These are phyloP conservation scores for Harpagoxenus sublaevis DNA, from an alignment of 2,888 invertebrate genomes.

Conservation along the genomic window DNA sequence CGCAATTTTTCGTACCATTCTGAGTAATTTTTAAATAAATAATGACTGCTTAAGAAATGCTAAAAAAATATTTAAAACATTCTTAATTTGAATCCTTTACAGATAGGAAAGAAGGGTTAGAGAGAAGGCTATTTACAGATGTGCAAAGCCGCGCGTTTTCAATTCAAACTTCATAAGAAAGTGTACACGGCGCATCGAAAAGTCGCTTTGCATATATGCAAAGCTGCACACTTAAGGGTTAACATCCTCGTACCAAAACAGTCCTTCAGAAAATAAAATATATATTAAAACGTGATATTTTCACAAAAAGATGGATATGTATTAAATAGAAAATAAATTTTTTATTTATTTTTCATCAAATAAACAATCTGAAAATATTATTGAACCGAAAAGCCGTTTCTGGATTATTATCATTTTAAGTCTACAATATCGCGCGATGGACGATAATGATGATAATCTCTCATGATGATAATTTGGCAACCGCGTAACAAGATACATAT, in stretches of 20 bases:
- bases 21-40: too few relatives aligned
- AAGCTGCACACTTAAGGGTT: too few relatives aligned
- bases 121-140: too few relatives aligned
- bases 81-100: too few relatives aligned
- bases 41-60: too few relatives aligned
- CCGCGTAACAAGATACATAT: slow-evolving; percentile 17
- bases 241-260: neutral
- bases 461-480: slow-evolving; percentile 11
- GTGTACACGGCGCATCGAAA: too few relatives aligned
- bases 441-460: slow-evolving; percentile 1
- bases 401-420: neutral
- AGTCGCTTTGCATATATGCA: too few relatives aligned
- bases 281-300: neutral
- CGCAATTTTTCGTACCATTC: too few relatives aligned
- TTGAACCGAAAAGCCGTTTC: neutral
- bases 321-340: neutral
- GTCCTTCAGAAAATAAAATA: neutral
- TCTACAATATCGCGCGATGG: neutral
- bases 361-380: neutral
- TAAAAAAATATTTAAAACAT: too few relatives aligned
- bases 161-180: too few relatives aligned
- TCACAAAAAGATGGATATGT: neutral
- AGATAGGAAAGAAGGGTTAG: too few relatives aligned
- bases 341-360: neutral
- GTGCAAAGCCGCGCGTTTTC: too few relatives aligned